Conservation (phyloP, 2,888 invertebrate species). For the Phrixothrix hirtus region DNA sequence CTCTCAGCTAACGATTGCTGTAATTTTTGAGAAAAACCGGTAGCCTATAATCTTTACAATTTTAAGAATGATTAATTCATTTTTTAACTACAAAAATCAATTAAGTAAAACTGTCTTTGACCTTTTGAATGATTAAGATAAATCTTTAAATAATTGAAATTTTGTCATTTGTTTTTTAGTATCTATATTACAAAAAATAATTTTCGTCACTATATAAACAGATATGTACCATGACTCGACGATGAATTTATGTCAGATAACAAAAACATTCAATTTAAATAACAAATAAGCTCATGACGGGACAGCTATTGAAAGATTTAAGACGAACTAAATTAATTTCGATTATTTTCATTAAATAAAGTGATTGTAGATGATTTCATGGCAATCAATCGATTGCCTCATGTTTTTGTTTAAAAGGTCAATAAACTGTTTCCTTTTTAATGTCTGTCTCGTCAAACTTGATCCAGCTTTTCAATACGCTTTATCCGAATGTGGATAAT, state of each 20-base stretch:
- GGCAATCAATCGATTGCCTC: neutral
- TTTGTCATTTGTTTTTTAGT: neutral
- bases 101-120: too few species aligned
- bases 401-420: conserved; percentile 16
- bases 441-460: conserved; percentile 13
- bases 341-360: neutral
- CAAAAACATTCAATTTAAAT: neutral
- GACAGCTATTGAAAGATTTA: neutral
- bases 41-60: too few species aligned
- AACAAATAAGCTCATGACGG: neutral
- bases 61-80: too few species aligned
- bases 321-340: neutral
- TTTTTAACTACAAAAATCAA: too few species aligned
- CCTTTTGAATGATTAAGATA: neutral
- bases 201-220: too few species aligned
- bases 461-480: conserved; percentile 9
- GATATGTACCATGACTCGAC: too few species aligned
- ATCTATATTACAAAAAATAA: too few species aligned
- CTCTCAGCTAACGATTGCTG: too few species aligned
- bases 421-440: conserved; percentile 20
- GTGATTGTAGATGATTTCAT: neutral
- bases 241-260: neutral
- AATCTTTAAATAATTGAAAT: neutral
- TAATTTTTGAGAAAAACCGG: too few species aligned
- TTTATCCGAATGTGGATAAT: conserved; percentile 17